Evolutionary conservation across 2,888 invertebrate genomes (phyloP), one percentile per base, ranked within the genome.

Genomic region (Drosophila anceps): DNA sequence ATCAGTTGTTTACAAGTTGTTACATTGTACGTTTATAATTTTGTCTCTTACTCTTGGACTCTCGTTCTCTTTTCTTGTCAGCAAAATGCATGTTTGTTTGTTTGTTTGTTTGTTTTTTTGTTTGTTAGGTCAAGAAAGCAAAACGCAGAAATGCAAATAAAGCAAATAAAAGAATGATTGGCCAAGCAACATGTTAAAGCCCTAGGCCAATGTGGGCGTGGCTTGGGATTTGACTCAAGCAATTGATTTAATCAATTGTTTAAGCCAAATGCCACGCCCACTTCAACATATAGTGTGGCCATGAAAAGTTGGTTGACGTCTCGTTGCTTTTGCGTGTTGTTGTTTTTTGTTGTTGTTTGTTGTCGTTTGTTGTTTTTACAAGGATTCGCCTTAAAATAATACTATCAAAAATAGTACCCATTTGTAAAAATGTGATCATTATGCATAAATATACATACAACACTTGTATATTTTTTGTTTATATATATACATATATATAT

Each of bases 391-490:
- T 87, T 87, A 87, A 83, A 81, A 86, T 85, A 85, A 88, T 90
- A 90, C 89, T 88, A 88, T 88, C 84, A 90, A 87, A 90, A 81
- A 90, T 90, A 90, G 84, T 88, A 86, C 79, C 76, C 64, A 71
- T 81, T 82, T 78, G 67, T 79, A 72, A 80, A 80, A 80, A 81
- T 84, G 73, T 85, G 74, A 75, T 73, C 57, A 76, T 76, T 66
- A 68, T 73, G 76, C 78, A 76, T 67, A 70, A 75, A 76, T 80
- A 79, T 72, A 80, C 79, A 82, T 71, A 73, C 81, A 81, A 85
- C 74, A 77, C 77, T 76, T 69, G 68, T 74, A 74, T 70, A 71
- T 54, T 65, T 65, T 90, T 90, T 82, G 69, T 74, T 69, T 76
- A 79, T 76, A 72, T 66, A 50, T 48, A 76, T 71, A 69, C 15